Evolutionary conservation across 2,113 vertebrate genomes (phyloP).

Genomic region (Mobula birostris): DNA sequence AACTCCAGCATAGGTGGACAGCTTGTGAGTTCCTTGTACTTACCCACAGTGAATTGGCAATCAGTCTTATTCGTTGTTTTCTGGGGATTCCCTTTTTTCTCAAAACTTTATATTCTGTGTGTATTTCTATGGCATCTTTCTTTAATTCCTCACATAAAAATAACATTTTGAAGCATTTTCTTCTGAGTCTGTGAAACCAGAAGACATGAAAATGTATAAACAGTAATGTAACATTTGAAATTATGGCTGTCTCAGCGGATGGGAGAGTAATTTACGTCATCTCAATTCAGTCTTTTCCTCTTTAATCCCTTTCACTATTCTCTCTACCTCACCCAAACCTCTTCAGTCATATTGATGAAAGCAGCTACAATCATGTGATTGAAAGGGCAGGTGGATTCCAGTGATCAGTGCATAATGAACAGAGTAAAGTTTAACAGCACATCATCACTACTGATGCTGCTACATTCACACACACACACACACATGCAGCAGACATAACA

Average conservation of each 20-base stretch:
- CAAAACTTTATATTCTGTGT: background rate
- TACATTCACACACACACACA: background rate
- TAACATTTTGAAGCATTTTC: background rate
- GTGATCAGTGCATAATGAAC: background rate
- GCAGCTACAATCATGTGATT: background rate
- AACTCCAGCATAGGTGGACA: background rate
- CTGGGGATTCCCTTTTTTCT: background rate
- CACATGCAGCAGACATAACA: no score
- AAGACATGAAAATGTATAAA: background rate
- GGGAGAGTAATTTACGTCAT: background rate
- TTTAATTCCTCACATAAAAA: background rate
- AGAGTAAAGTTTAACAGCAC: background rate
- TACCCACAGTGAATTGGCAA: background rate
- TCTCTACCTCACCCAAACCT: background rate
- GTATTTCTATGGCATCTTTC: no score
- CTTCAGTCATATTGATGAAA: background rate
- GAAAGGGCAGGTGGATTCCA: background rate
- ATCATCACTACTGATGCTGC: background rate
- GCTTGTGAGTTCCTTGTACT: background rate
- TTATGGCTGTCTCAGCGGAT: background rate
- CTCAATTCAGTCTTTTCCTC: background rate
- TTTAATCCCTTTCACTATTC: background rate
- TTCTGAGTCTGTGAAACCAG: background rate
- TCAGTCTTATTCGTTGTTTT: background rate
- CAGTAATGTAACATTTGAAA: background rate